Evolutionary conservation across 2,797 vertebrate genomes (phyloP).

Genomic region (Arnoldichthys spilopterus): DNA sequence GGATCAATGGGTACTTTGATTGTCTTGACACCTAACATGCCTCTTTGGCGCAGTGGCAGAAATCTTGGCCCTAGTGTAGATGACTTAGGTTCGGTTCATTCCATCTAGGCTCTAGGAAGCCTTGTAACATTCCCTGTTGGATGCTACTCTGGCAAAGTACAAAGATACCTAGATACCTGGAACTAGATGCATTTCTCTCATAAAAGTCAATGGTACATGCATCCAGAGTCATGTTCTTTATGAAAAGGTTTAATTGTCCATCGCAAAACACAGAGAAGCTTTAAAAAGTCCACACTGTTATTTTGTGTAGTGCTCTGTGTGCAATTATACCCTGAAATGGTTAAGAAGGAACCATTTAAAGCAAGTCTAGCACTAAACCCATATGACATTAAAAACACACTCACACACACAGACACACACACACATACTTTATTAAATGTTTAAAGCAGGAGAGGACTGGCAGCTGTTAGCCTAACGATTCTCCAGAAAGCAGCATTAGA

Average conservation of each 20-base stretch:
- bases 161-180: not conserved
- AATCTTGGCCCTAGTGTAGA: not conserved
- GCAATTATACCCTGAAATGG: not conserved
- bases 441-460: slow-evolving; percentile 60
- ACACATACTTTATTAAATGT: slow-evolving; percentile 15
- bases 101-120: not conserved
- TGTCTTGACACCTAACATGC: slow-evolving; percentile 22
- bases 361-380: not conserved
- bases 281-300: not conserved
- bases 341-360: not conserved
- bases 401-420: not conserved
- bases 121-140: not conserved
- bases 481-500: slow-evolving; percentile 76
- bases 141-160: not conserved
- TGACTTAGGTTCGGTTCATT: not conserved
- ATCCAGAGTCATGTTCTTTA: not conserved
- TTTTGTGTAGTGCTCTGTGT: not conserved
- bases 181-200: not conserved
- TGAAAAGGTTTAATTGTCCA: not conserved
- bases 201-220: not conserved
- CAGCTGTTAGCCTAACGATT: slow-evolving; percentile 69
- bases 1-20: slow-evolving; percentile 19
- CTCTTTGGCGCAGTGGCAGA: not conserved
- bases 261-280: not conserved
- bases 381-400: slow-evolving; percentile 2